Percentiles rank a stretch among this genome's conserved stretches.
These are phyloP conservation scores for Cygnus buccinator DNA, from an alignment of 2,113 vertebrate species.

Conservation along the genomic window DNA sequence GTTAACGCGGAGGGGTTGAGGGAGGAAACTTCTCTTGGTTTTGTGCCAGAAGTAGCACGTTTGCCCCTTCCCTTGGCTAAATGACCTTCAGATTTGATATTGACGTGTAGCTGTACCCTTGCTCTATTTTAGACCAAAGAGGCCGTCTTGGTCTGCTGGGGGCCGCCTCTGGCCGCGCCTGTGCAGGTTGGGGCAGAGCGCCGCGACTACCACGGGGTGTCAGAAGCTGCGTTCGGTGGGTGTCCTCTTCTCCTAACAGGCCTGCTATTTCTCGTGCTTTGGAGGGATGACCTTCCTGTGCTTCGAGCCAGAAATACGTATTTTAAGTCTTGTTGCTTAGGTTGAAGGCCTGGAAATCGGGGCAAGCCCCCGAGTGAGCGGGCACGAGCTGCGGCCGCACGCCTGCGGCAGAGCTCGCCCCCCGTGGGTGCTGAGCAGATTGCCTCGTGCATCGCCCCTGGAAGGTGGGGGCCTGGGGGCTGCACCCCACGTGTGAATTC, in stretches of 20 bases:
- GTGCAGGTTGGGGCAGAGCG: neutral
- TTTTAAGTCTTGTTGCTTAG: neutral
- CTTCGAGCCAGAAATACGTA: neutral
- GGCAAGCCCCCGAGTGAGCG: neutral
- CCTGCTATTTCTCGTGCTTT: neutral
- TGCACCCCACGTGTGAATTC: neutral
- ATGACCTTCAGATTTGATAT: conserved; percentile 30
- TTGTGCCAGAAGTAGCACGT: neutral
- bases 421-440: neutral
- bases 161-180: rapidly evolving
- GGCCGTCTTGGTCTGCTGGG: neutral
- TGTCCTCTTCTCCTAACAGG: neutral
- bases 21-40: conserved; percentile 4
- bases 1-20: neutral
- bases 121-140: neutral
- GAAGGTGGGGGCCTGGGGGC: neutral
- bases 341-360: neutral
- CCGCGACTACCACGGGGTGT: neutral
- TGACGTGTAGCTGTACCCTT: neutral
- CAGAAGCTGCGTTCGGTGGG: neutral
- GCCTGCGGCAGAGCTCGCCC: neutral
- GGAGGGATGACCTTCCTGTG: neutral
- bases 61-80: conserved; percentile 26
- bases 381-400: neutral
- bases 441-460: neutral